phyloP scores from a whole-genome alignment of 2,797 vertebrate species.

The Phrynocephalus guinanensis region DNA sequence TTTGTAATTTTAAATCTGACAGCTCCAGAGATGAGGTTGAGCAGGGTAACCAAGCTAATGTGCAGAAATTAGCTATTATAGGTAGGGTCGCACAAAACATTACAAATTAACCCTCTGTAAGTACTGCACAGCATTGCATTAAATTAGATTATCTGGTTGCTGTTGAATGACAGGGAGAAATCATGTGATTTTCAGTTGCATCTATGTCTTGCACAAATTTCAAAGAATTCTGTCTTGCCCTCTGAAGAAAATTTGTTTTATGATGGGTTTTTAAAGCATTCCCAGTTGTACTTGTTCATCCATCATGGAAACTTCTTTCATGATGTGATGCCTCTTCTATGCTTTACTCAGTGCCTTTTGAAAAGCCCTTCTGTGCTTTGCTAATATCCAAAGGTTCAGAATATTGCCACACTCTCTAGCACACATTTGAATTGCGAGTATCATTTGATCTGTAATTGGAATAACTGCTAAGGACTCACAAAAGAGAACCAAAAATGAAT shows the following conservation, averaged over 20 bases:
- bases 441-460: neutral
- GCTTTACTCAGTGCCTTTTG: neutral
- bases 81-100: constrained; percentile 40
- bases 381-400: neutral
- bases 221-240: constrained; percentile 8
- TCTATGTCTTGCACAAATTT: constrained; percentile 17
- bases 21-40: constrained; percentile 48
- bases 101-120: constrained; percentile 63
- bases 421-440: neutral
- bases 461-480: neutral
- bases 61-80: constrained; percentile 57
- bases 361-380: neutral
- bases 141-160: constrained; percentile 49
- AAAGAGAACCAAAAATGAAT: neutral
- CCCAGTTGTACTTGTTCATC: constrained; percentile 20
- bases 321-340: neutral
- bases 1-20: constrained; percentile 57
- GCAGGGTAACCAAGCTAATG: constrained; percentile 46
- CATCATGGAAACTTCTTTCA: constrained; percentile 17
- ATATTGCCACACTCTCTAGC: neutral
- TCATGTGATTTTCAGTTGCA: constrained; percentile 29
- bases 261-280: constrained; percentile 28
- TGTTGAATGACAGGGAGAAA: constrained; percentile 41
- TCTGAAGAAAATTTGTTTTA: constrained; percentile 39
- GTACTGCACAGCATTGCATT: constrained; percentile 45